phyloP scores from a whole-genome alignment of 2,113 vertebrate genomes.

The Abramis brama region DNA sequence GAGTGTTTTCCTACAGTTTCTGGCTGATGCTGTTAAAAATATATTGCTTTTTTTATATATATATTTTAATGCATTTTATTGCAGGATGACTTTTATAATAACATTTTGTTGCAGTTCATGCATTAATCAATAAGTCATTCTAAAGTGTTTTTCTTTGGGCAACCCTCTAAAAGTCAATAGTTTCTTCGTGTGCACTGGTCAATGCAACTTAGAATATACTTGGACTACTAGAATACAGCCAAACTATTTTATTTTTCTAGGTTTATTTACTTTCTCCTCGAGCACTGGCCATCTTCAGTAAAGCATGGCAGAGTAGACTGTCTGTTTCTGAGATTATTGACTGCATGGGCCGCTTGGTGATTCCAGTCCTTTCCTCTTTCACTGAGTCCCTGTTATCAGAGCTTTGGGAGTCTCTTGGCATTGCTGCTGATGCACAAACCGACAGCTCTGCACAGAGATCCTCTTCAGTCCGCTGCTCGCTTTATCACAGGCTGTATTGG shows the following conservation, averaged over 20 bases:
- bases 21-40: too few relatives aligned
- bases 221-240: neutral
- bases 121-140: neutral
- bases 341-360: conserved; percentile 4
- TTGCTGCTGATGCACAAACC: conserved; percentile 46
- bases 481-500: conserved; percentile 48
- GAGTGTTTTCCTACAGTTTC: too few relatives aligned
- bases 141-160: neutral
- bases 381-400: conserved; percentile 40
- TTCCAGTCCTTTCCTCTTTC: conserved; percentile 35
- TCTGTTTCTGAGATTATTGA: conserved; percentile 27
- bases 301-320: neutral
- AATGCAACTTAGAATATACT: neutral
- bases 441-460: conserved; percentile 48
- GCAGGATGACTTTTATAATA: too few relatives aligned
- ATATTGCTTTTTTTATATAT: too few relatives aligned
- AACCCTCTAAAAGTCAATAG: too few relatives aligned
- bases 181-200: too few relatives aligned
- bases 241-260: neutral
- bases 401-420: conserved; percentile 47
- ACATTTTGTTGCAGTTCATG: too few relatives aligned
- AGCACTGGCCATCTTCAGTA: conserved; percentile 1
- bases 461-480: conserved; percentile 47
- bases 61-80: too few relatives aligned
- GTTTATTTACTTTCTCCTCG: neutral